Conservation (phyloP, 2,888 invertebrate genomes). For the Phanerotoma sp. region DNA sequence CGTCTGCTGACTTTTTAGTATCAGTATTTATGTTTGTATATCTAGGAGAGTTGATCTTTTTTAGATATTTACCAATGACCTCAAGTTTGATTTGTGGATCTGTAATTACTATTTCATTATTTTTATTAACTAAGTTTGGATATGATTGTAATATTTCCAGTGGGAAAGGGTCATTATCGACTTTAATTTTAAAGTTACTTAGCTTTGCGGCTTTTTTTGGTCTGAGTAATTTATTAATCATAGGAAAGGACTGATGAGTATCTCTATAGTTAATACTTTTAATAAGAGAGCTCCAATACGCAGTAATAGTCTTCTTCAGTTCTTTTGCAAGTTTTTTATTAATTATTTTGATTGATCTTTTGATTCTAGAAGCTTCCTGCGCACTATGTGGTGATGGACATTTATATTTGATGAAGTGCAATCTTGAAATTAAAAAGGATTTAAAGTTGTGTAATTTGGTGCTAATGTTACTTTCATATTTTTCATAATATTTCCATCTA, state of each 20-base stretch:
- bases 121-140: too few species aligned
- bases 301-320: constrained; percentile 4
- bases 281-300: constrained; percentile 1
- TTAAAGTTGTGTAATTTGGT: constrained; percentile 13
- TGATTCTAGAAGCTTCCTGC: constrained; percentile 9
- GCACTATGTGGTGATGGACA: neutral
- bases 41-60: too few species aligned
- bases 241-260: constrained; percentile 6
- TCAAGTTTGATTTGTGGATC: too few species aligned
- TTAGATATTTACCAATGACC: too few species aligned
- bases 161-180: too few species aligned
- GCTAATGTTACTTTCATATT: constrained; percentile 10
- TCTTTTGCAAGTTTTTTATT: constrained; percentile 5
- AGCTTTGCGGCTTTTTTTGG: neutral
- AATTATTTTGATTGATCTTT: constrained; percentile 2
- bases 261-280: constrained; percentile 8
- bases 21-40: too few species aligned
- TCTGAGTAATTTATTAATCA: neutral
- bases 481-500: constrained; percentile 5
- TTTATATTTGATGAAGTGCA: neutral
- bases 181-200: too few species aligned
- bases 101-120: too few species aligned
- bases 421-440: constrained; percentile 5
- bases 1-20: too few species aligned
- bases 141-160: too few species aligned